A percentile compares a stretch with the other conserved stretches of the same genome.
Evolutionary conservation across 53 echinoderm and acorn worm genomes (phyloP).

Genomic region (Henricia sp.): DNA sequence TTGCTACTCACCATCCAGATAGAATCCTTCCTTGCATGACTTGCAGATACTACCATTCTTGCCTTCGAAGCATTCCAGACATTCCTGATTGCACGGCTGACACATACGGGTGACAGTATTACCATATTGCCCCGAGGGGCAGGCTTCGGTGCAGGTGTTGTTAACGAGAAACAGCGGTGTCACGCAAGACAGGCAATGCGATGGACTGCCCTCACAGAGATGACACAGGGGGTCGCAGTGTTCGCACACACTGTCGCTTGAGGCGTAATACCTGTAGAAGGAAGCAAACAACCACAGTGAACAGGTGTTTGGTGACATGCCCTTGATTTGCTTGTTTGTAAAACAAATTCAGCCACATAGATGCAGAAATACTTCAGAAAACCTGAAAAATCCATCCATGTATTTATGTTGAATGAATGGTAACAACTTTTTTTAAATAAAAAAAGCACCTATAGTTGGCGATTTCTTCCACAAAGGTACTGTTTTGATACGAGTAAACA

Average conservation of each 20-base stretch:
- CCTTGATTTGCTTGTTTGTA: not conserved
- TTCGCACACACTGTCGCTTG: slow-evolving; percentile 52
- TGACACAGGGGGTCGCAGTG: slow-evolving; percentile 73
- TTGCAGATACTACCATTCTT: slow-evolving; percentile 64
- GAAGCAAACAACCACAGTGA: not conserved
- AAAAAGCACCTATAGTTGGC: too few relatives aligned
- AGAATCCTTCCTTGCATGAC: slow-evolving; percentile 68
- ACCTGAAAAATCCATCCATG: too few relatives aligned
- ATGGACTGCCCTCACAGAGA: slow-evolving; percentile 61
- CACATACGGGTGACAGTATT: slow-evolving; percentile 62
- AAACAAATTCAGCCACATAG: too few relatives aligned
- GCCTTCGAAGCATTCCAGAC: slow-evolving; percentile 88
- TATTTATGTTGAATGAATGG: too few relatives aligned
- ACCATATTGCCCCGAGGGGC: slow-evolving; percentile 81
- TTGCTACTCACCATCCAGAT: slow-evolving; percentile 80
- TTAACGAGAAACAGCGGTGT: slow-evolving; percentile 69
- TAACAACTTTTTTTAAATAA: too few relatives aligned
- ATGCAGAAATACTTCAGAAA: too few relatives aligned
- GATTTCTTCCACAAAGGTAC: too few relatives aligned
- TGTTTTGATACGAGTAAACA: too few relatives aligned
- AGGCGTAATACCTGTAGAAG: slow-evolving; percentile 70
- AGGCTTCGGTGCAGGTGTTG: slow-evolving; percentile 53
- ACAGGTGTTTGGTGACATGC: not conserved
- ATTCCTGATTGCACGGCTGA: slow-evolving; percentile 66
- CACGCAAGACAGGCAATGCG: slow-evolving; percentile 67